Evolutionary conservation across 2,113 vertebrate genomes (phyloP), one percentile per base, ranked within the genome.

Genomic region (Corynorhinus townsendii): DNA sequence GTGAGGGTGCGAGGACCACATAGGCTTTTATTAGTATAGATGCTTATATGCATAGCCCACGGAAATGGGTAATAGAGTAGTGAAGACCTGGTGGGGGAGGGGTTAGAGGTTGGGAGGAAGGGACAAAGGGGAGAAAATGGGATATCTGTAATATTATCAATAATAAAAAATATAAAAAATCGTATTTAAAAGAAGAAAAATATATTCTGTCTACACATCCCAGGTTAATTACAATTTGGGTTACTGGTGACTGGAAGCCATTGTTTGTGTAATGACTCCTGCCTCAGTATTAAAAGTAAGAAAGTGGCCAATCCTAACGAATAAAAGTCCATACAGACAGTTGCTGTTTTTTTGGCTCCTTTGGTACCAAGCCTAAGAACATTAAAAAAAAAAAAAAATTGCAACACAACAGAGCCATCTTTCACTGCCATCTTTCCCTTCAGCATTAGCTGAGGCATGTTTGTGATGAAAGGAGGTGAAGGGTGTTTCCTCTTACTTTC

Each of bases 221-320:
- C 17, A 80, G 69, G 40, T 80, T 54, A 40, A 91, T 91, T 91
- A 62, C 20, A 86, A 72, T 76, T 68, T 84, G 59, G 30, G 33
- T 33, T 93, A 40, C 47, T 90, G 49, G 59, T 90, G 59, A 75
- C 77, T 62, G 3, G 82, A 86, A 69, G 33, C 15, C 38, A 59
- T 5, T 22, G 28, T 59, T 40, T 79, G 24, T 62, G 45, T 86
- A n/a, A 17, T 7, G n/a, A 59, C 30, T 90, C 52, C 35, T n/a
- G 35, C 56, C 8, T 66, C 52, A 35, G 1, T 79, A 59, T 86
- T 72, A 91, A 88, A 94, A 91, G 86, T 33, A 33, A 89, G 49
- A 93, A 89, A 47, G 71, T 87, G 28, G 77, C 59, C 87, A 96
- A 71, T 86, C 79, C 71, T 77, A 64, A n/a, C 47, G 90, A 95